phyloP scores from a whole-genome alignment of 2,888 invertebrate genomes.

The Apodemia hepburni region DNA sequence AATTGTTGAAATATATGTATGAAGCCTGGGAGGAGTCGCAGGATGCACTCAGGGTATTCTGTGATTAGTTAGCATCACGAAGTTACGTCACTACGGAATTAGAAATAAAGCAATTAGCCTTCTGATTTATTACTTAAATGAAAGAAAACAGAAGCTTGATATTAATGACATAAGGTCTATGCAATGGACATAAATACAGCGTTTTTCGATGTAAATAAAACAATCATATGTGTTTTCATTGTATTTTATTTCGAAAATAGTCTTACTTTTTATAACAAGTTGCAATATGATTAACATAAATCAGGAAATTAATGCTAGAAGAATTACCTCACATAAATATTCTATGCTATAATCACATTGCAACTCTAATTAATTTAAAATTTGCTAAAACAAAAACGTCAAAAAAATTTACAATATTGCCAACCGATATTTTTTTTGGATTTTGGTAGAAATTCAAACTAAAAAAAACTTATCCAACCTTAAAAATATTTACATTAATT shows the following conservation, averaged over 20 bases:
- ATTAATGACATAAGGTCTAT: too few relatives aligned
- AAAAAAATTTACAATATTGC: slow-evolving; percentile 46
- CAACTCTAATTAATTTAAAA: slow-evolving; percentile 53
- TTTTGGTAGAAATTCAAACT: slow-evolving; percentile 48
- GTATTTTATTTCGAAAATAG: slow-evolving; percentile 74
- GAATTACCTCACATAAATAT: slow-evolving; percentile 23
- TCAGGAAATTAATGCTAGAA: slow-evolving; percentile 26
- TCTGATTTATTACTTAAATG: too few relatives aligned
- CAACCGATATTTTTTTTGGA: slow-evolving; percentile 44
- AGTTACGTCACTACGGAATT: too few relatives aligned
- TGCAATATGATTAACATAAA: slow-evolving; percentile 60
- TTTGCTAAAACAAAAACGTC: slow-evolving; percentile 45
- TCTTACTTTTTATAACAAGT: slow-evolving; percentile 67
- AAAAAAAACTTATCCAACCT: slow-evolving; percentile 47
- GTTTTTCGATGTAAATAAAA: slow-evolving; percentile 31
- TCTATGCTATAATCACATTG: slow-evolving; percentile 52
- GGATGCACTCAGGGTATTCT: too few relatives aligned
- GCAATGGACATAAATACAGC: too few relatives aligned
- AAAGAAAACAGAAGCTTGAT: too few relatives aligned
- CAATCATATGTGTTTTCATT: slow-evolving; percentile 42
- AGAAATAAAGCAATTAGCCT: too few relatives aligned
- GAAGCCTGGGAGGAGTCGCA: too few relatives aligned
- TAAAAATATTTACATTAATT: slow-evolving; percentile 73
- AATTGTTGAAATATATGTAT: too few relatives aligned
- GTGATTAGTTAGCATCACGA: too few relatives aligned